Base-by-base conservation (phyloP, 2,888 invertebrate species). In the Laothoe populi region DNA sequence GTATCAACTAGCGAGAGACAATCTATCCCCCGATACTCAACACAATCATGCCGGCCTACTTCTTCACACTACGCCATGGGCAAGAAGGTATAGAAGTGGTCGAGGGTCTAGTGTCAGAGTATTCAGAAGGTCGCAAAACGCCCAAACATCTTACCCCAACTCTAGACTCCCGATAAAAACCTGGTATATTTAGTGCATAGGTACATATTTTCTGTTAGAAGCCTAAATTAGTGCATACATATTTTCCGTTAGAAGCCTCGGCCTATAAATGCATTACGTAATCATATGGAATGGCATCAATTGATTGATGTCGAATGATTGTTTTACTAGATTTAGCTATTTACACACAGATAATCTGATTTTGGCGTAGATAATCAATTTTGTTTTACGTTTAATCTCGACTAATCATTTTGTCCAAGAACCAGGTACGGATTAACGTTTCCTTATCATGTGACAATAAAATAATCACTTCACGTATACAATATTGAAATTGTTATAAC, bases 381-480 rank as follows among this genome's bases (percentile, higher is more conserved):
- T 64, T 61, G 58, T 44, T 59, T 42, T 59, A 31, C 35, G 21
- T 63, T 44, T 76, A 73, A 74, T 73, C 68, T 69, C 31, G 11
- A 61, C 64, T 77, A 73, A 76, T 74, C 76, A 67, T 63, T 59
- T 61, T 64, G 45, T 63, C 63, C 65, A 73, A 70, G 68, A 65
- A 71, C 53, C 45, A 45, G 26, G 59, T 16, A 61, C 60, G 67
- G 64, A 69, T 72, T 63, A 71, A 62, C 61, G 59, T 64, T 57
- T 67, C 68, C 69, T 68, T 68, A 63, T 60, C 59, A 53, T 11
- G 35, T 42, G 46, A 35, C 48, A 31, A 2, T 26, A 40, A 23
- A 60, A 38, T 60, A 49, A 60, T 60, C 16, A 38, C 16, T 31
- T 16, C 5, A 26, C 21, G n/a, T 57, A 24, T 21, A 38, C 16